These are phyloP conservation scores for Fissipunctia ypsillon DNA, from an alignment of 2,888 invertebrate genomes.

Conservation along the genomic window DNA sequence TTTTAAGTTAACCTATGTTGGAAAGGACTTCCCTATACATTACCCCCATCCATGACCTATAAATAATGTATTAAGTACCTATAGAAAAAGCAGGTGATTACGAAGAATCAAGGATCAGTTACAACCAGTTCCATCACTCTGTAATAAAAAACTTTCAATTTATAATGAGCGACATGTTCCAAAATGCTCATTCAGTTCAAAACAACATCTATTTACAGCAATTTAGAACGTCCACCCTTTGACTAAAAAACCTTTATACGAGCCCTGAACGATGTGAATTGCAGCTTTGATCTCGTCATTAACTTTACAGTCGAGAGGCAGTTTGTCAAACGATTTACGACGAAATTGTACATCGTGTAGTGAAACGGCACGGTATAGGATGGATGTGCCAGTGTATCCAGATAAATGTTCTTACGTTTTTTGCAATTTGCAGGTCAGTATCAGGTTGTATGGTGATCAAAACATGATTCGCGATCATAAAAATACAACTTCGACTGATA, in stretches of 20 bases:
- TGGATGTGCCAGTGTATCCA: too few relatives aligned
- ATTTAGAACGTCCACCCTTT: neutral
- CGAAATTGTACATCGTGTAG: constrained; percentile 25
- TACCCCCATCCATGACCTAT: too few relatives aligned
- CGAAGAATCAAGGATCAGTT: too few relatives aligned
- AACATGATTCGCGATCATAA: too few relatives aligned
- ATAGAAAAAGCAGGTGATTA: too few relatives aligned
- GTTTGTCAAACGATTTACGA: constrained; percentile 40
- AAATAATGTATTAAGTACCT: too few relatives aligned
- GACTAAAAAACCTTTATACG: constrained; percentile 18
- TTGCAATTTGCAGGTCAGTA: too few relatives aligned
- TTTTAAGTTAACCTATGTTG: too few relatives aligned
- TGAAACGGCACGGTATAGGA: constrained; percentile 16
- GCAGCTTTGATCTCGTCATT: constrained; percentile 43
- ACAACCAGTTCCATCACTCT: neutral
- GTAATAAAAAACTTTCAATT: neutral
- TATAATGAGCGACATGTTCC: neutral
- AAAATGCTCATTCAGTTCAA: neutral
- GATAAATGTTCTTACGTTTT: too few relatives aligned
- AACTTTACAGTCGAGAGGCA: constrained; percentile 21
- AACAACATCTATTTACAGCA: neutral
- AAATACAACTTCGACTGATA: too few relatives aligned
- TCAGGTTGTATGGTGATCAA: too few relatives aligned
- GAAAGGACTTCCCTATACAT: too few relatives aligned
- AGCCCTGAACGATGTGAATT: constrained; percentile 30